A percentile compares a stretch with the other conserved stretches of the same genome.
phyloP scores from a whole-genome alignment of 2,113 vertebrate genomes.

The Neomonachus schauinslandi region DNA sequence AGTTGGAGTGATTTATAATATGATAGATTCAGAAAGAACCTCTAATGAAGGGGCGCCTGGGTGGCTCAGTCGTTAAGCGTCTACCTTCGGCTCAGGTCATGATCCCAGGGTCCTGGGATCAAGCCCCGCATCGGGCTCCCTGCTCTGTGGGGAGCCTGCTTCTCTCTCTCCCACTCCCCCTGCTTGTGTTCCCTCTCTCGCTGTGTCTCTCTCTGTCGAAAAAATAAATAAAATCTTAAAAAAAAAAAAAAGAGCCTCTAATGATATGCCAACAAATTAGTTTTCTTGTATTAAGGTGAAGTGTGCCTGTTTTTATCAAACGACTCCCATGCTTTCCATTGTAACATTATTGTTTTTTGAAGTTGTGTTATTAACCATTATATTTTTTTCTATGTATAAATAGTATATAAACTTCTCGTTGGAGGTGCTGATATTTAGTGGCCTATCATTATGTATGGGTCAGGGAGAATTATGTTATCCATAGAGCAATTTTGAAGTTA shows the following conservation, averaged over 20 bases:
- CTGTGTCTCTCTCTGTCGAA: too few species aligned
- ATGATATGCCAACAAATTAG: slow-evolving; percentile 40
- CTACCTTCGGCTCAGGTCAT: too few species aligned
- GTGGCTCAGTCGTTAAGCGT: too few species aligned
- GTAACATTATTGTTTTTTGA: slow-evolving; percentile 30
- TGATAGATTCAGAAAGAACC: not conserved
- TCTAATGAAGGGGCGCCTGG: not conserved
- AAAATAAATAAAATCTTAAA: too few species aligned
- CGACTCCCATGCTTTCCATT: slow-evolving; percentile 1
- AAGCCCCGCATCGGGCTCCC: too few species aligned
- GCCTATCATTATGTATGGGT: not conserved
- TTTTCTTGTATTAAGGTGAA: slow-evolving; percentile 48
- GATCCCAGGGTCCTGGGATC: too few species aligned
- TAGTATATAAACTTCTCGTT: not conserved
- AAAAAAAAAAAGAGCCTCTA: slow-evolving; percentile 2
- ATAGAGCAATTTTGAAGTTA: not conserved
- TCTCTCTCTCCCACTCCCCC: too few species aligned
- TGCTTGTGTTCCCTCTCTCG: too few species aligned
- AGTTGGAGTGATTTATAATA: slow-evolving; percentile 27
- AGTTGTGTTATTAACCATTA: slow-evolving; percentile 27
- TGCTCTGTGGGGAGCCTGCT: too few species aligned
- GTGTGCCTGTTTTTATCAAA: slow-evolving; percentile 47
- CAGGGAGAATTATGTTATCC: not conserved
- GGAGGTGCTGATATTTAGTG: slow-evolving; percentile 14
- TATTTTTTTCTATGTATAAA: not conserved